A percentile compares a stretch with the other conserved stretches of the same genome.
These are phyloP conservation scores for Pogonophryne albipinna DNA, from an alignment of 2,797 vertebrate species.

Conservation along the genomic window DNA sequence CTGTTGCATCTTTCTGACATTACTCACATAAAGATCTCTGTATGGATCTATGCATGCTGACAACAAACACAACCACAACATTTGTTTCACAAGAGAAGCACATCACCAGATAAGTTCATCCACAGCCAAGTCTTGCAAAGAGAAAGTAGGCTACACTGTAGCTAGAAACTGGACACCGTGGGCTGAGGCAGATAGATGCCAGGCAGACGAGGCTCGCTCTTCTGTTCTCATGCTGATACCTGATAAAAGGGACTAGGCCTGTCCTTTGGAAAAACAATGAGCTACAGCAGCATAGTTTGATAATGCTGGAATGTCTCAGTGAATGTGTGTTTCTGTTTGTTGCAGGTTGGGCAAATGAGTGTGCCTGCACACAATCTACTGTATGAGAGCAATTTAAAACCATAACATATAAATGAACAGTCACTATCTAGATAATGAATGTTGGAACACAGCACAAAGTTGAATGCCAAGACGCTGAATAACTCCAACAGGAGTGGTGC, in stretches of 20 bases:
- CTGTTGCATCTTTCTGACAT: no score
- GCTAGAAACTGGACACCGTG: constrained; percentile 62
- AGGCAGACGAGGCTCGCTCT: constrained; percentile 53
- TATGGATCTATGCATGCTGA: no score
- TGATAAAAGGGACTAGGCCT: constrained; percentile 69
- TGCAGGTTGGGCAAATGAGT: constrained; percentile 16
- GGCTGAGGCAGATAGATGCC: constrained; percentile 59
- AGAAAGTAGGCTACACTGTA: constrained; percentile 29
- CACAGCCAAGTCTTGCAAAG: constrained; percentile 23
- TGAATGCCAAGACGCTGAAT: constrained; percentile 28
- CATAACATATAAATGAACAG: constrained; percentile 15
- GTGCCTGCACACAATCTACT: constrained; percentile 31
- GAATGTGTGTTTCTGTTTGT: constrained; percentile 7
- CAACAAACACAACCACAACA: no score
- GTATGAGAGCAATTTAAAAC: constrained; percentile 20
- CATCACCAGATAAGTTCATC: background rate
- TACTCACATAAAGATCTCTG: no score
- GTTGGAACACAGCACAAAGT: constrained; percentile 18
- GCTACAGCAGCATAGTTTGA: constrained; percentile 60
- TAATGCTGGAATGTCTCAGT: constrained; percentile 68
- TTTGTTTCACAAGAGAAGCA: constrained; percentile 1
- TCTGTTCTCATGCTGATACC: constrained; percentile 71
- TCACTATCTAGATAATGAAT: constrained; percentile 24
- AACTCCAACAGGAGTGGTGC: constrained; percentile 49
- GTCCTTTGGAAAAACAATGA: constrained; percentile 69